Conservation (phyloP, 2,113 vertebrate genomes). For the Catharus minimus region DNA sequence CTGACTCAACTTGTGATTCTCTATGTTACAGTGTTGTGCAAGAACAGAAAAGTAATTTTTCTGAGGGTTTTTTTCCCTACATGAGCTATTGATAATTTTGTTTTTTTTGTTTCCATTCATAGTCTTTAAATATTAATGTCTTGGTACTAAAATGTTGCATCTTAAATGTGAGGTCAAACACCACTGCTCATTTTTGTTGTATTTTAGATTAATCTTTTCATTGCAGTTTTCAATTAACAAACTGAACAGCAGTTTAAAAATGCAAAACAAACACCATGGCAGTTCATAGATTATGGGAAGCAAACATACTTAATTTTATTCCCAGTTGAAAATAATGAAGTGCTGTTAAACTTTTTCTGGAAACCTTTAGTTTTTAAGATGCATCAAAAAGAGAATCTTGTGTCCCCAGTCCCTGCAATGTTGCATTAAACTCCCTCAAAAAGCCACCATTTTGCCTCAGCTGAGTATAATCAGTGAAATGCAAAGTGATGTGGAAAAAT, state of each 20-base stretch:
- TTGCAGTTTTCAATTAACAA: not conserved
- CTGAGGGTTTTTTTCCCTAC: not conserved
- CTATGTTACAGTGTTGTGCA: not conserved
- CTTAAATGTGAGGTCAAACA: not conserved
- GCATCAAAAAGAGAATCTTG: not conserved
- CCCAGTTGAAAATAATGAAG: not conserved
- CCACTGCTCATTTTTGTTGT: not conserved
- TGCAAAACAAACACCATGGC: not conserved
- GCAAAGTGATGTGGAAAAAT: constrained; percentile 41
- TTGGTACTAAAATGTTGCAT: not conserved
- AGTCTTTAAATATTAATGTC: not conserved
- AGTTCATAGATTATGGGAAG: not conserved
- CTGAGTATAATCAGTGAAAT: constrained; percentile 35
- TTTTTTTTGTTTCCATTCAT: not conserved
- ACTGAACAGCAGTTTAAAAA: not conserved
- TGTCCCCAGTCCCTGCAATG: not conserved
- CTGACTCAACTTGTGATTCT: rapidly evolving
- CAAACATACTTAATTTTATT: not conserved
- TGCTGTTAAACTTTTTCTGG: not conserved
- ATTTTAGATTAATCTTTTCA: not conserved
- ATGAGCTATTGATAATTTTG: not conserved
- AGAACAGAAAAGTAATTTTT: not conserved
- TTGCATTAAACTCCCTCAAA: not conserved
- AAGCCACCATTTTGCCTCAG: not conserved
- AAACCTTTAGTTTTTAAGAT: not conserved